These are phyloP conservation scores for Eulemur coronatus DNA, from an alignment of 2,797 vertebrate genomes.

Conservation along the genomic window DNA sequence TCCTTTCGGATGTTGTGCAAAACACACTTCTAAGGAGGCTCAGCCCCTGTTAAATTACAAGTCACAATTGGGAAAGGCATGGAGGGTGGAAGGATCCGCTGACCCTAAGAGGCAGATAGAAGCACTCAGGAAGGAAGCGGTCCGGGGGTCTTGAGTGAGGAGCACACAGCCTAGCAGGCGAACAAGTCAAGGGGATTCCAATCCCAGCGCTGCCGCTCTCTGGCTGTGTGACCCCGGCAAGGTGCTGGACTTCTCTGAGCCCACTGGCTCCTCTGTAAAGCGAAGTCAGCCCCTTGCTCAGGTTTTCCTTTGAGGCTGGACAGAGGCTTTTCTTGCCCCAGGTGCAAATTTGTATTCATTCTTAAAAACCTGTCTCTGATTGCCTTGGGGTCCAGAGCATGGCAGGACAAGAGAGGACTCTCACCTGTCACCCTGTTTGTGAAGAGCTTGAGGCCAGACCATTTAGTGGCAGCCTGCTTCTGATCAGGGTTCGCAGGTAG, in stretches of 20 bases:
- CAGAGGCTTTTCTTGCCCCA: neutral
- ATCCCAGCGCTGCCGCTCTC: accelerated
- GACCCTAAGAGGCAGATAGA: accelerated
- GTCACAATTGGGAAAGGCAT: neutral
- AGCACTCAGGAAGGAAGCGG: neutral
- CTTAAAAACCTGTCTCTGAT: neutral
- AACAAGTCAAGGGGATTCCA: neutral
- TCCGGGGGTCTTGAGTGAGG: neutral
- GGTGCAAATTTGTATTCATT: neutral
- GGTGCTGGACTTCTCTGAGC: neutral
- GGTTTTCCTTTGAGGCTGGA: neutral
- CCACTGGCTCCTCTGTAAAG: neutral
- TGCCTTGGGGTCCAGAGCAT: neutral
- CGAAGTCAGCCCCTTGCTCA: neutral
- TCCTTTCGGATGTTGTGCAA: neutral
- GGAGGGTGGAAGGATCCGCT: too few species aligned
- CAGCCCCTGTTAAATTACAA: neutral
- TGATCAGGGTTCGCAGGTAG: neutral
- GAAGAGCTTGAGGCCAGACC: neutral
- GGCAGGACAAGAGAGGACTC: neutral
- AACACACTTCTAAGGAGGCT: neutral
- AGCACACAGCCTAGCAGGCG: neutral
- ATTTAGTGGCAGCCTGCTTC: neutral
- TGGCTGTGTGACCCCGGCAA: neutral
- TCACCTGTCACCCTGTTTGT: neutral